Percentiles rank a stretch among this genome's conserved stretches.
phyloP scores from a whole-genome alignment of 2,888 invertebrate species.

The Elysia crispata region DNA sequence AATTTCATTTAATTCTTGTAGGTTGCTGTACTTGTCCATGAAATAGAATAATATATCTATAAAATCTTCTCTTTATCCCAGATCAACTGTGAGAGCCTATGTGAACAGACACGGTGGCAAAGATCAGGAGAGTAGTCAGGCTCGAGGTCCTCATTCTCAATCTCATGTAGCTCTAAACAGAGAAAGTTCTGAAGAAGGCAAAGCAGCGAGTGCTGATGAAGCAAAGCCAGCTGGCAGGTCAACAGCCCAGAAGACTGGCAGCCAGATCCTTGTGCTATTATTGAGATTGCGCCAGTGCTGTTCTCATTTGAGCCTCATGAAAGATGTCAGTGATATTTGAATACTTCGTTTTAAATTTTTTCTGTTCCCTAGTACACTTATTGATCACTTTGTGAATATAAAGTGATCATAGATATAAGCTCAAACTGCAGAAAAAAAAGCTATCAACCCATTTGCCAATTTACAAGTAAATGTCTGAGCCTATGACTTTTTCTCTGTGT shows the following conservation, averaged over 20 bases:
- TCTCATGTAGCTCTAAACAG: background rate
- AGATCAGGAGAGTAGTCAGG: constrained; percentile 42
- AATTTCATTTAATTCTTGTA: too few species aligned
- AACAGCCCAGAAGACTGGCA: constrained; percentile 54
- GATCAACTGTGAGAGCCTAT: constrained; percentile 74
- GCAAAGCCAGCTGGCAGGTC: background rate
- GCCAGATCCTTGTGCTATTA: constrained; percentile 84
- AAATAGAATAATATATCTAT: too few species aligned
- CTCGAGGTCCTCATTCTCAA: background rate
- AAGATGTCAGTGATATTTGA: constrained; percentile 59
- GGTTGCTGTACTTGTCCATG: too few species aligned
- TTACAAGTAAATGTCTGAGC: too few species aligned
- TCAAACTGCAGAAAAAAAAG: background rate
- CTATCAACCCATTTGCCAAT: too few species aligned
- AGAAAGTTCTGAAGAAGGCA: too few species aligned
- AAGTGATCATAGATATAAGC: background rate
- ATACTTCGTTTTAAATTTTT: background rate
- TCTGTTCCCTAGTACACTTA: background rate
- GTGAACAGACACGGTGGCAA: constrained; percentile 73
- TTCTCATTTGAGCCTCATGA: constrained; percentile 91
- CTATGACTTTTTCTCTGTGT: too few species aligned
- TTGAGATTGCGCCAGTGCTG: constrained; percentile 92
- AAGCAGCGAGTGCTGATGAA: background rate
- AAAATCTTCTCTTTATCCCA: constrained; percentile 46
- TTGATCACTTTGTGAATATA: background rate